A percentile compares a stretch with the other conserved stretches of the same genome.
Evolutionary conservation across 2,797 vertebrate genomes (phyloP).

Genomic region (Alcedo quadribrachys): DNA sequence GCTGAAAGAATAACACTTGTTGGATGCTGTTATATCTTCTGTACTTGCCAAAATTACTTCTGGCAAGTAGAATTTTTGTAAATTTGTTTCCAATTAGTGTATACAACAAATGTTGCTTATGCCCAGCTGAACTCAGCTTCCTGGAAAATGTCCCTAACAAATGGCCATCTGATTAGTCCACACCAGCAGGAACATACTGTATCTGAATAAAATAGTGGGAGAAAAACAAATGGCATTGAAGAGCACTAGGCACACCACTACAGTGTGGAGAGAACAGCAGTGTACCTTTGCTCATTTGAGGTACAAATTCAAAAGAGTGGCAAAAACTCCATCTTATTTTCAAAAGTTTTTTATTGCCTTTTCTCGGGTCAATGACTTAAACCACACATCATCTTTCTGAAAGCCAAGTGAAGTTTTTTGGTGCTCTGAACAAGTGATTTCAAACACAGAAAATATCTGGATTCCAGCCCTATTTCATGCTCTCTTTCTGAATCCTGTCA

Average conservation of each 20-base stretch:
- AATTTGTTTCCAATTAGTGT: conserved; percentile 20
- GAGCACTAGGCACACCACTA: neutral
- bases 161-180: conserved; percentile 1
- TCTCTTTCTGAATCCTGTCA: conserved; percentile 21
- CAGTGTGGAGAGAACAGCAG: neutral
- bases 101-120: conserved; percentile 34
- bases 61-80: conserved; percentile 21
- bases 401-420: neutral
- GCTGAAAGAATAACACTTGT: neutral
- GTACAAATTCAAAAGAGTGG: neutral
- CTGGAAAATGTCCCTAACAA: neutral
- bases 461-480: neutral
- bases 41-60: neutral
- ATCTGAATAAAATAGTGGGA: neutral
- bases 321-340: neutral
- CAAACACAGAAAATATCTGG: neutral
- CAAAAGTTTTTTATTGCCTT: neutral
- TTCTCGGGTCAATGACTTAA: conserved; percentile 15
- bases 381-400: neutral
- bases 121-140: conserved; percentile 6
- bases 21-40: neutral
- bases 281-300: neutral
- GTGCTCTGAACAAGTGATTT: conserved; percentile 20
- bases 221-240: conserved; percentile 3
- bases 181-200: conserved; percentile 4